These are phyloP conservation scores for Hyalella azteca DNA, from an alignment of 2,888 invertebrate species.

Conservation along the genomic window DNA sequence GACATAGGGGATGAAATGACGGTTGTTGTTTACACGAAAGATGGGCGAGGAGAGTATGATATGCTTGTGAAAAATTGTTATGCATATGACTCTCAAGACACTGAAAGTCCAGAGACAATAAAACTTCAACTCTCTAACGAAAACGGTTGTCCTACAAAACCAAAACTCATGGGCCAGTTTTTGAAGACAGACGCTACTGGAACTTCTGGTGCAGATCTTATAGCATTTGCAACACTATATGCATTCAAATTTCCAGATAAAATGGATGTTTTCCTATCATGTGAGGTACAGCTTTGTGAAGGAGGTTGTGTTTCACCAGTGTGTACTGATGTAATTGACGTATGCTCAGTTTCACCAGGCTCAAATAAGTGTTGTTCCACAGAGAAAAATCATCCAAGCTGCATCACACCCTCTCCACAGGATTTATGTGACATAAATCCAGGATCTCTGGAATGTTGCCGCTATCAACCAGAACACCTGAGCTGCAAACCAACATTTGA, in stretches of 20 bases:
- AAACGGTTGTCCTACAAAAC: slow-evolving; percentile 59
- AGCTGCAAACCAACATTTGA: slow-evolving; percentile 40
- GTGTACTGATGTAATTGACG: slow-evolving; percentile 48
- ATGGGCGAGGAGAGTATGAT: slow-evolving; percentile 58
- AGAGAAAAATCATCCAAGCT: slow-evolving; percentile 22
- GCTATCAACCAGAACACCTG: slow-evolving; percentile 36
- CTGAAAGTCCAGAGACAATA: slow-evolving; percentile 57
- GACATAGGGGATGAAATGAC: slow-evolving; percentile 60
- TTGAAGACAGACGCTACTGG: slow-evolving; percentile 58
- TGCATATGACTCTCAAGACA: slow-evolving; percentile 60
- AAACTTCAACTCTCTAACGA: slow-evolving; percentile 59
- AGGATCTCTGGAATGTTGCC: slow-evolving; percentile 46
- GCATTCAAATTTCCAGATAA: slow-evolving; percentile 60
- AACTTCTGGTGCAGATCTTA: slow-evolving; percentile 58
- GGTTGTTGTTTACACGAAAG: slow-evolving; percentile 59
- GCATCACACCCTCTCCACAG: background rate
- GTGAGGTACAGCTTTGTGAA: slow-evolving; percentile 60
- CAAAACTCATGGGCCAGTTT: slow-evolving; percentile 60
- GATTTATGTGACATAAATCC: slow-evolving; percentile 20
- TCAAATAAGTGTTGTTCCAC: background rate
- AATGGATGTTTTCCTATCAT: slow-evolving; percentile 59
- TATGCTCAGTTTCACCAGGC: slow-evolving; percentile 9
- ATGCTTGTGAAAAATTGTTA: slow-evolving; percentile 59
- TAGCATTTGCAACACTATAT: slow-evolving; percentile 59
- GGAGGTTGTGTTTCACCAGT: slow-evolving; percentile 54